Evolutionary conservation across 1,140 invertebrate genomes (phyloP).

Genomic region (Brachionus paranguensis): DNA sequence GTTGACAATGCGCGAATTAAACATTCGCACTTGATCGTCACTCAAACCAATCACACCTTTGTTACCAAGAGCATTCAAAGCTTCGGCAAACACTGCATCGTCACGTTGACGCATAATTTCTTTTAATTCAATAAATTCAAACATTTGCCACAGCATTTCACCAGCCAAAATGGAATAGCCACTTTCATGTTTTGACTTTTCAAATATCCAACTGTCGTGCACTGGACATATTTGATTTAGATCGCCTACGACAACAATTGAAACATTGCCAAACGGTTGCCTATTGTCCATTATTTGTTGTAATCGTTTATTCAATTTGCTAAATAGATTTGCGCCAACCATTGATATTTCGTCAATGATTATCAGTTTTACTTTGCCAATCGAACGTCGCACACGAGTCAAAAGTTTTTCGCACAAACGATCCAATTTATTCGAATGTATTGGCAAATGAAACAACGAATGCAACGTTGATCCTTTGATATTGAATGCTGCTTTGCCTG

Average conservation of each 20-base stretch:
- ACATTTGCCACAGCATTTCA: not conserved
- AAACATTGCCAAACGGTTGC: not conserved
- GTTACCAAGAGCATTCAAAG: not conserved
- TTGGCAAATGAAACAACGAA: not conserved
- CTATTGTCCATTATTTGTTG: not conserved
- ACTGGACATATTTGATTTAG: slow-evolving; percentile 12
- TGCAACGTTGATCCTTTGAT: not conserved
- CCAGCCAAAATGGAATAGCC: not conserved
- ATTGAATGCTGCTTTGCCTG: not conserved
- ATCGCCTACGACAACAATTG: not conserved
- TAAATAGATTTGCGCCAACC: not conserved
- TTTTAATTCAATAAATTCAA: not conserved
- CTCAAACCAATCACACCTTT: not conserved
- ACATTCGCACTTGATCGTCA: not conserved
- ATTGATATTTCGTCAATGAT: not conserved
- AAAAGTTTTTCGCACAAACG: not conserved
- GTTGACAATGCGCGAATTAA: not conserved
- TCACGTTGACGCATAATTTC: slow-evolving; percentile 22
- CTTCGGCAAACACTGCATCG: not conserved
- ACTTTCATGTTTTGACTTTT: not conserved
- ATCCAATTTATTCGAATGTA: not conserved
- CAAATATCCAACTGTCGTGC: not conserved
- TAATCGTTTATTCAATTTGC: not conserved
- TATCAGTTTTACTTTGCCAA: not conserved
- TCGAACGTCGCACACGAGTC: too few species aligned